phyloP scores from a whole-genome alignment of 2,797 vertebrate species.

The Cetoscarus ocellatus region DNA sequence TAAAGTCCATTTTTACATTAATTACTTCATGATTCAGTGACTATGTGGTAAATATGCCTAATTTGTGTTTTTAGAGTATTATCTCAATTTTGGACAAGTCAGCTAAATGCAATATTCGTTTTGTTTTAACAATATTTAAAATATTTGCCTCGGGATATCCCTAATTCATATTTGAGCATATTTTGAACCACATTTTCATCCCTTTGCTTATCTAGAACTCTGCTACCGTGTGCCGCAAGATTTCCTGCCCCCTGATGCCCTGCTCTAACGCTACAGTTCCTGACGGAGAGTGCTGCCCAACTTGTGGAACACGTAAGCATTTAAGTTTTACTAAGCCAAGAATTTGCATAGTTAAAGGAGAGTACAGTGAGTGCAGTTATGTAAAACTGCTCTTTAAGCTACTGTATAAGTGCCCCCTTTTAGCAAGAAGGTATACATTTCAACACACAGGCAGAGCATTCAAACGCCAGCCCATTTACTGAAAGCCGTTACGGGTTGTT shows the following conservation, averaged over 20 bases:
- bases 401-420: conserved; percentile 17
- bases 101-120: too few species aligned
- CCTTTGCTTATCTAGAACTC: conserved; percentile 87
- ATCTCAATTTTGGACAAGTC: too few species aligned
- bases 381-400: conserved; percentile 21
- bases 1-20: too few species aligned
- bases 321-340: conserved; percentile 8
- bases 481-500: conserved; percentile 38
- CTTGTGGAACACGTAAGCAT: conserved; percentile 92
- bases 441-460: conserved; percentile 32
- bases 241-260: conserved; percentile 96
- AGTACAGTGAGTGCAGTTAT: conserved; percentile 13
- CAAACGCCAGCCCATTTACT: conserved; percentile 43
- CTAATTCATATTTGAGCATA: neutral
- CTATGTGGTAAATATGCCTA: too few species aligned
- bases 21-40: too few species aligned
- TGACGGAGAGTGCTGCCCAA: conserved; percentile 97
- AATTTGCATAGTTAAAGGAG: conserved; percentile 9
- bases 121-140: too few species aligned
- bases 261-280: conserved; percentile 96
- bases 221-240: conserved; percentile 95
- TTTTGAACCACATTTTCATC: conserved; percentile 19
- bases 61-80: too few species aligned
- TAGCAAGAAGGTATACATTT: conserved; percentile 16
- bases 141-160: too few species aligned